These are phyloP conservation scores for Camelus bactrianus DNA, from an alignment of 2,113 vertebrate genomes.

Conservation along the genomic window DNA sequence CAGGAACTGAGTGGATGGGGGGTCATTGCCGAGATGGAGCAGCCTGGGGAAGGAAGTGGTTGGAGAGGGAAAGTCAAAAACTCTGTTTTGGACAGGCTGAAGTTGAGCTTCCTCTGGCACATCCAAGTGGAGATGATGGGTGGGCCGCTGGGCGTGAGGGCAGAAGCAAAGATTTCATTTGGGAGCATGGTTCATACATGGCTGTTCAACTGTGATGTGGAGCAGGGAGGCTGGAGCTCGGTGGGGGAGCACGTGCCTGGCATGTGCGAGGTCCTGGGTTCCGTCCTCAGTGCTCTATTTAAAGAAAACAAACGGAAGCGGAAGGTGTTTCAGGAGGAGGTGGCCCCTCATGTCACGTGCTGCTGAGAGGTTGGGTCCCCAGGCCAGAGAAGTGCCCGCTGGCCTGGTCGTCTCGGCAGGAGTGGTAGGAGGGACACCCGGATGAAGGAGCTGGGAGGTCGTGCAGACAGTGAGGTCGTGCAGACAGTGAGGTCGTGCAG, in stretches of 20 bases:
- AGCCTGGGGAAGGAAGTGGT: neutral
- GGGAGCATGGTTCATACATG: neutral
- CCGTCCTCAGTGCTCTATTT: too few relatives aligned
- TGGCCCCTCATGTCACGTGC: neutral
- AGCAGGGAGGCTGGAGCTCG: too few relatives aligned
- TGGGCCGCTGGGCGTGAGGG: rapidly evolving
- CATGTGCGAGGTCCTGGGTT: too few relatives aligned
- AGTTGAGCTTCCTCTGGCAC: neutral
- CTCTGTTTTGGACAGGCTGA: neutral
- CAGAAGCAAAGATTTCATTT: neutral
- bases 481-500: neutral
- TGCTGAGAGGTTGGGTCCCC: neutral
- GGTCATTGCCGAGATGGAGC: neutral
- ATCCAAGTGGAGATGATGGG: neutral
- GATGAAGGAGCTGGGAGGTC: neutral
- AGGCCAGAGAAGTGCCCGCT: neutral
- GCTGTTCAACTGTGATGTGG: rapidly evolving
- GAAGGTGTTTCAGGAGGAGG: neutral
- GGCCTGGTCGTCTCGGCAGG: neutral
- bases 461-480: neutral
- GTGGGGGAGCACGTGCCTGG: too few relatives aligned
- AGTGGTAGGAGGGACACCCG: rapidly evolving
- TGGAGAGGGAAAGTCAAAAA: neutral
- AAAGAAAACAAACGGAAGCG: neutral
- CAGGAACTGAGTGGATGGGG: neutral